Conservation (phyloP, 2,113 vertebrate genomes). For the Callorhinus ursinus region DNA sequence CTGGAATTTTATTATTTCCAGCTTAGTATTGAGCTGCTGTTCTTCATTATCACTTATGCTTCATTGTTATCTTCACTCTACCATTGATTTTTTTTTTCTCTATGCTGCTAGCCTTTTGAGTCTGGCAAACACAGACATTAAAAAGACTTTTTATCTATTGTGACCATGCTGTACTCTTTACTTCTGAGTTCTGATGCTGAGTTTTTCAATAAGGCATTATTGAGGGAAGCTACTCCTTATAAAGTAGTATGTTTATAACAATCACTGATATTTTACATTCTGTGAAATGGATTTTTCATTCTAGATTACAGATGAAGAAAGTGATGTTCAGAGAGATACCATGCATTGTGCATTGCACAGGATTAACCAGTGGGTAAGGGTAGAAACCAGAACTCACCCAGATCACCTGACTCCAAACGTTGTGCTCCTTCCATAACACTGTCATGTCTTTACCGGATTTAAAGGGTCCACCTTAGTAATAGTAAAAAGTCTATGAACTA, state of each 20-base stretch:
- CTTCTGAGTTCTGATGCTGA: neutral
- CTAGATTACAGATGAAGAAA: neutral
- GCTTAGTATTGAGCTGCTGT: neutral
- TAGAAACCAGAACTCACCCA: neutral
- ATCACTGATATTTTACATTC: neutral
- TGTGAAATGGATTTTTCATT: neutral
- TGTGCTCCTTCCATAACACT: neutral
- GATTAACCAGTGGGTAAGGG: neutral
- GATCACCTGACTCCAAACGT: neutral
- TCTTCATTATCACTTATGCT: neutral
- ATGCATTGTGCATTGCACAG: neutral
- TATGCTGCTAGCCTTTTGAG: neutral
- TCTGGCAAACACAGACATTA: conserved; percentile 5
- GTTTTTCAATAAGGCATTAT: neutral
- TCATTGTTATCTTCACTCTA: neutral
- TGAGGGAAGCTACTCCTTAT: neutral
- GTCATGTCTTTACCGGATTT: neutral
- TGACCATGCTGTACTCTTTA: conserved; percentile 21
- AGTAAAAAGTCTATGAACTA: neutral
- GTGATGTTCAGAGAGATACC: neutral
- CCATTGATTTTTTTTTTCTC: conserved; percentile 13
- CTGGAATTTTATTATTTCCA: conserved; percentile 47
- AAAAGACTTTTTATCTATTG: conserved; percentile 5
- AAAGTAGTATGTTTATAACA: neutral
- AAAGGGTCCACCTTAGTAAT: neutral